Percentiles rank a stretch among this genome's conserved stretches.
These are phyloP conservation scores for Aphelenchoides avenae DNA, from an alignment of 1,140 invertebrate species.

Conservation along the genomic window DNA sequence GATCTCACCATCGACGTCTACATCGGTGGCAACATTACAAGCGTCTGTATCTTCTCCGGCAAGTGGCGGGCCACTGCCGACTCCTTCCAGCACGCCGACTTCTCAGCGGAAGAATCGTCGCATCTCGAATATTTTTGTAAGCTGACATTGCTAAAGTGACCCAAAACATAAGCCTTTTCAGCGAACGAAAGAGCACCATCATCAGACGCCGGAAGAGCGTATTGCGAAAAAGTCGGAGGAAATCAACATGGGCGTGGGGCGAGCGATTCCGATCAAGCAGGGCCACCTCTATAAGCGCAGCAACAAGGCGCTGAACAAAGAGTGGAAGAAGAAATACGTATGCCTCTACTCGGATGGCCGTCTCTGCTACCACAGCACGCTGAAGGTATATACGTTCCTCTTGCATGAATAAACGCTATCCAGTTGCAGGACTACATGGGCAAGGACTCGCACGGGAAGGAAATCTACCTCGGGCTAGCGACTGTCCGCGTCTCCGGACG, in stretches of 20 bases:
- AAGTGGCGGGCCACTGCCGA: neutral
- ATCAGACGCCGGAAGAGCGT: slow-evolving; percentile 22
- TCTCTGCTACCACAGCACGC: slow-evolving; percentile 88
- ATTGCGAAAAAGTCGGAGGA: slow-evolving; percentile 19
- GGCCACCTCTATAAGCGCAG: slow-evolving; percentile 93
- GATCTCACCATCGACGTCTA: slow-evolving; percentile 1
- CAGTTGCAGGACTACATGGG: slow-evolving; percentile 87
- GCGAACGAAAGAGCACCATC: slow-evolving; percentile 7
- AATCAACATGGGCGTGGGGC: slow-evolving; percentile 73
- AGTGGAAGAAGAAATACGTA: slow-evolving; percentile 99
- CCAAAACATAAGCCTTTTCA: neutral
- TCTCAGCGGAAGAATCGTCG: slow-evolving; percentile 29
- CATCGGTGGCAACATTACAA: neutral
- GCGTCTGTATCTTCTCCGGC: neutral
- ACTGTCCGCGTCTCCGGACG: slow-evolving; percentile 90
- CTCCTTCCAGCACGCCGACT: slow-evolving; percentile 25
- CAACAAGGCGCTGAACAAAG: slow-evolving; percentile 88
- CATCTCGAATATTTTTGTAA: slow-evolving; percentile 32
- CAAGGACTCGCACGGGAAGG: slow-evolving; percentile 85
- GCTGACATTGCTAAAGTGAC: slow-evolving; percentile 9
- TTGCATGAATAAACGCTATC: no score
- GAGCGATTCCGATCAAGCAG: slow-evolving; percentile 91
- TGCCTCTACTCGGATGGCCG: slow-evolving; percentile 75
- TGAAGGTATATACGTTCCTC: slow-evolving; percentile 71
- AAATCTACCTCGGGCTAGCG: slow-evolving; percentile 88